Evolutionary conservation across 2,797 vertebrate species (phyloP), one percentile per base, ranked within the genome.

Genomic region (Botia kubotai): DNA sequence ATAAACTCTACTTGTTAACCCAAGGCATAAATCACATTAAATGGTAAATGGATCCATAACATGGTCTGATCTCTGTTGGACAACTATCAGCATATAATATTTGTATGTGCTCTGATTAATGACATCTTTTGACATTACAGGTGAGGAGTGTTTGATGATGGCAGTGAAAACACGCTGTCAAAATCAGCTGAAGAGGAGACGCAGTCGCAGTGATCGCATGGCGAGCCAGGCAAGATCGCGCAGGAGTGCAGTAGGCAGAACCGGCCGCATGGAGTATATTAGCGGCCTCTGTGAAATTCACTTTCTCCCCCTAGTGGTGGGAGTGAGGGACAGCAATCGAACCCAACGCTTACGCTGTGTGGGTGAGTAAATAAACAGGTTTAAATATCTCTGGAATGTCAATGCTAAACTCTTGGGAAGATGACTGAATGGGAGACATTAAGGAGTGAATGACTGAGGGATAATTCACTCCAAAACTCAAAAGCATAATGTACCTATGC

Each of bases 101-200:
- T 52, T 2, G 50, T 67, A 33, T 4, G 23, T 66, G 7, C 39
- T 53, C 14, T 4, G 39, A 33, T 29, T 50, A 43, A 58, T 48
- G 23, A 1, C 13, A 21, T 58, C 86, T 87, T 87, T 90, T 92
- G 57, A 75, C 4, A 80, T 81, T 58, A 53, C 80, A 94, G 93
- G 93, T 65, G 93, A 94, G 5, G 94, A 95, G 86, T 95, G 95
- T 85, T 73, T 95, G 89, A 95, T 92, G 6, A 87, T 93, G 82
- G 94, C 93, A 1, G 79, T 94, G 63, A 95, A 94, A 83, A 92
- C 93, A 58, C 94, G 91, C 2, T 95, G 94, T 71, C 94, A 94
- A 89, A 95, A 96, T 90, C 93, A 94, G 84, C 83, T 95, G 81
- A 95, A 95, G 87, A 92, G 91, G 0, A 85, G 88, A 0, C 92